Base-by-base conservation (phyloP, 2,888 invertebrate species). In the Apodemia hepburni region DNA sequence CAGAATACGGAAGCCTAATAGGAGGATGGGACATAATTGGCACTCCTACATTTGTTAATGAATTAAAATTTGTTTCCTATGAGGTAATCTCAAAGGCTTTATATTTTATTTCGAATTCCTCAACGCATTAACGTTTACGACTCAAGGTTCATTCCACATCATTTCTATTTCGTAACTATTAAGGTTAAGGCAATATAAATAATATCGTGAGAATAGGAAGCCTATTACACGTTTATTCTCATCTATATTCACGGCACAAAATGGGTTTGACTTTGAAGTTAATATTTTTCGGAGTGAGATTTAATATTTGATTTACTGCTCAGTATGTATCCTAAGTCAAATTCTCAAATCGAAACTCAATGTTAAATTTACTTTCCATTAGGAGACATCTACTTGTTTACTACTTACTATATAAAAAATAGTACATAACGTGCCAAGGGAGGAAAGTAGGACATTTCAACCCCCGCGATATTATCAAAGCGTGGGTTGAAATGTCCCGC, bases 111-210 rank as follows among this genome's bases (percentile, higher is more conserved):
- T 35, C 61, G 42, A 58, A 62, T 62, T 58, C 61, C 47, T 62
- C 33, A 18, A 33, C 58, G 17, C 47, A 35, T 33, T 58, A 62
- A 47, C 58, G 58, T 62, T 47, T 15, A 54, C 15, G 27, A 7
- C 17, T 58, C 61, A 62, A 62, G 61, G 61, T 58, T 47, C 27
- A 59, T 80, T 81, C 54, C 81, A 80, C 78, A 79, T 79, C 75
- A 58, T 62, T 62, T 62, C 61, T 62, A 62, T 62, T 62, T 62
- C 58, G 58, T 62, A 59, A 51, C 54, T 18, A 63, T 63, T 63
- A 63, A 63, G 54, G 59, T 63, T 59, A 59, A 63, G 54, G 62
- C 29, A 54, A 54, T 54, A 54, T 54, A 54, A 54, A 54, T 54
- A 61, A 42, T 18, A 27, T 45, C 22, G 59, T 63, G 47, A 58